A percentile compares a stretch with the other conserved stretches of the same genome.
Evolutionary conservation across 1,140 invertebrate species (phyloP).

Genomic region (Bombus pyrosoma): DNA sequence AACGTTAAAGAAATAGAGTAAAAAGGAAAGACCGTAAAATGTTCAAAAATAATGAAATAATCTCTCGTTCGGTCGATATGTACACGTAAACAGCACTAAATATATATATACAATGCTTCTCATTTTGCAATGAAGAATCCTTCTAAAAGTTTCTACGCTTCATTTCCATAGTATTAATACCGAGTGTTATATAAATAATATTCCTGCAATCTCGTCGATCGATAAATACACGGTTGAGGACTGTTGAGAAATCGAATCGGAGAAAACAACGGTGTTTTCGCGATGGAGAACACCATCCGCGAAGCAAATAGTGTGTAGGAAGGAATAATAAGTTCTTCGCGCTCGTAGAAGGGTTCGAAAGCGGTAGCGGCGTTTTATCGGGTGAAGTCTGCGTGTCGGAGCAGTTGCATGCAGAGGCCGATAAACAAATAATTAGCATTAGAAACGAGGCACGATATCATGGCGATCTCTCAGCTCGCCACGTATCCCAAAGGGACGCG

Average conservation of each 20-base stretch:
- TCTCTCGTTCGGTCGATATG: too few relatives aligned
- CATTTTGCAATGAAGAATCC: too few relatives aligned
- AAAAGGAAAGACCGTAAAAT: too few relatives aligned
- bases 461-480: neutral
- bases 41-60: too few relatives aligned
- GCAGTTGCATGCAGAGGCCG: slow-evolving; percentile 67
- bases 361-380: slow-evolving; percentile 60
- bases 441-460: slow-evolving; percentile 66
- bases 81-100: too few relatives aligned
- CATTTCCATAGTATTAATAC: too few relatives aligned
- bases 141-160: too few relatives aligned
- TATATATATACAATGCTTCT: too few relatives aligned
- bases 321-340: slow-evolving; percentile 25
- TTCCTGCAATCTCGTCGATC: neutral
- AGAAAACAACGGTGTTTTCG: slow-evolving; percentile 32
- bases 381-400: slow-evolving; percentile 47
- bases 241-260: neutral
- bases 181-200: too few relatives aligned
- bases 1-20: too few relatives aligned
- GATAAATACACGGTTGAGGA: neutral
- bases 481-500: slow-evolving; percentile 7
- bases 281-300: neutral
- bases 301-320: neutral
- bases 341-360: slow-evolving; percentile 7
- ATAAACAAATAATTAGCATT: slow-evolving; percentile 81